Percentiles rank a stretch among this genome's conserved stretches.
phyloP scores from a whole-genome alignment of 2,113 vertebrate genomes.

The Oostethus manadensis region DNA sequence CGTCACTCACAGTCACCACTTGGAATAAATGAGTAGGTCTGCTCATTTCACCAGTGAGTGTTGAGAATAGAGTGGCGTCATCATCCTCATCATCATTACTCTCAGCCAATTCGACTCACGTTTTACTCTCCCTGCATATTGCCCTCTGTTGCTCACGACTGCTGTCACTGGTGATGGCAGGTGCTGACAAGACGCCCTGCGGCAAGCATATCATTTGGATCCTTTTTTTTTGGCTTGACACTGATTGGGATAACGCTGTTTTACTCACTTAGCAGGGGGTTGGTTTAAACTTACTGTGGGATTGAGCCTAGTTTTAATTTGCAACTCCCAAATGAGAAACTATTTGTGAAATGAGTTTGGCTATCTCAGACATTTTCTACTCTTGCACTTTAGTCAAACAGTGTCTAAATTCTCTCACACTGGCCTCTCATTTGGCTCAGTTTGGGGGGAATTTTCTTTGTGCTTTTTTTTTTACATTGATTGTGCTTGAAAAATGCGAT shows the following conservation, averaged over 20 bases:
- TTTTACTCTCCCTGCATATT: not conserved
- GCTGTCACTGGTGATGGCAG: not conserved
- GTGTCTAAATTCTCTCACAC: not conserved
- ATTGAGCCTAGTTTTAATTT: not conserved
- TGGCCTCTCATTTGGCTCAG: not conserved
- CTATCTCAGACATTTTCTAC: too few relatives aligned
- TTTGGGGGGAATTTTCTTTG: not conserved
- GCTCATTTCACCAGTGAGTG: not conserved
- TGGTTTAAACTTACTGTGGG: not conserved
- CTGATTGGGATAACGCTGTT: not conserved
- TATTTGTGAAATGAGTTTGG: too few relatives aligned
- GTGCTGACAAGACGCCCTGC: not conserved
- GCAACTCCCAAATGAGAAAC: not conserved
- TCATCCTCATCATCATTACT: not conserved
- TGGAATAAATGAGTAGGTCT: not conserved
- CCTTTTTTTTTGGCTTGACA: not conserved
- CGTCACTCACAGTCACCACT: not conserved
- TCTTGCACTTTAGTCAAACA: too few relatives aligned
- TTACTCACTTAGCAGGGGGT: not conserved
- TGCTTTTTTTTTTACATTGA: not conserved
- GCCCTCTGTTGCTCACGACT: not conserved
- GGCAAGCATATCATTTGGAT: not conserved
- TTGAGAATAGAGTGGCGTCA: not conserved
- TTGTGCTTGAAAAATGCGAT: too few relatives aligned
- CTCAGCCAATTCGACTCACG: not conserved